Evolutionary conservation across 2,113 vertebrate species (phyloP).

Genomic region (Platichthys stellatus): DNA sequence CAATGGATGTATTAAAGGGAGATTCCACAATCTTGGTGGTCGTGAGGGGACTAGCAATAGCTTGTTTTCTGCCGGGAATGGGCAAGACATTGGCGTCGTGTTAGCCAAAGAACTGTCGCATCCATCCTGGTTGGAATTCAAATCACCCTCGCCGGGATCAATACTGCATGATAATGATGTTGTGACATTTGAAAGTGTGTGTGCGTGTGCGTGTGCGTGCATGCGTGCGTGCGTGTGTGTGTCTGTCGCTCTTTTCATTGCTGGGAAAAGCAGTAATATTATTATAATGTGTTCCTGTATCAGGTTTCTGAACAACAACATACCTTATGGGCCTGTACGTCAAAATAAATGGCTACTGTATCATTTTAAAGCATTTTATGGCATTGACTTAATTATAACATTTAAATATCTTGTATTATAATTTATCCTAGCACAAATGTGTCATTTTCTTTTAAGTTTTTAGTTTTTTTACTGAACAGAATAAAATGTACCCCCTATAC

Average conservation of each 20-base stretch:
- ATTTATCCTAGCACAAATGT: not conserved
- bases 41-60: constrained; percentile 43
- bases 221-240: constrained; percentile 19
- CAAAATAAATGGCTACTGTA: constrained; percentile 21
- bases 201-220: constrained; percentile 20
- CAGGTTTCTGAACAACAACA: constrained; percentile 30
- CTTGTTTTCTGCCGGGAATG: constrained; percentile 29
- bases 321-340: constrained; percentile 8
- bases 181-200: constrained; percentile 56
- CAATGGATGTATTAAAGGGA: constrained; percentile 32
- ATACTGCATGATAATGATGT: constrained; percentile 71
- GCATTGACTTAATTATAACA: not conserved
- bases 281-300: constrained; percentile 33
- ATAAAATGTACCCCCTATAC: not conserved
- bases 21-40: constrained; percentile 30
- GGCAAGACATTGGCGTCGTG: constrained; percentile 13
- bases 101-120: constrained; percentile 50
- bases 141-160: constrained; percentile 57
- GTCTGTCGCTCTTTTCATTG: constrained; percentile 34
- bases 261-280: constrained; percentile 37
- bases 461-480: not conserved
- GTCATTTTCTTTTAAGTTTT: not conserved
- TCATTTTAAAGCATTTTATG: constrained; percentile 21
- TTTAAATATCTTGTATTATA: not conserved
- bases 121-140: constrained; percentile 64